phyloP scores from a whole-genome alignment of 2,797 vertebrate genomes.

The Cercopithecus mitis region DNA sequence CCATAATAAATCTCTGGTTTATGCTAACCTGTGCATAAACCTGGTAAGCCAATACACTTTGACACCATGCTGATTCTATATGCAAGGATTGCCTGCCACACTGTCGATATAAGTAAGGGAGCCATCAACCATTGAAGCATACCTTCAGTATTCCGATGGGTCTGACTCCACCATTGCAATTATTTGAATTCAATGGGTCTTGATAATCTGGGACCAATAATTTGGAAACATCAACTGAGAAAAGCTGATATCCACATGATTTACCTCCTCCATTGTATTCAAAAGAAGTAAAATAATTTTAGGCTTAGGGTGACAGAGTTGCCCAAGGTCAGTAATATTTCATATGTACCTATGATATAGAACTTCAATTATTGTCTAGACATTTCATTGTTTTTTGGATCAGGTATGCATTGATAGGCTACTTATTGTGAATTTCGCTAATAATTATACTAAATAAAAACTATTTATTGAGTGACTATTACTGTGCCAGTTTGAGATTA shows the following conservation, averaged over 20 bases:
- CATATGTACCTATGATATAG: neutral
- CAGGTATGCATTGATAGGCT: neutral
- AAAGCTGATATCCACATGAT: neutral
- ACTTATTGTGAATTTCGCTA: neutral
- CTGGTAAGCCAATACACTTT: neutral
- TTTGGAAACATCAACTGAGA: neutral
- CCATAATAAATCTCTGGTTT: conserved; percentile 53
- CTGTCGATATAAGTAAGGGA: neutral
- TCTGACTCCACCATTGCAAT: neutral
- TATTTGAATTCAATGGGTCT: neutral
- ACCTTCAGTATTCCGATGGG: neutral
- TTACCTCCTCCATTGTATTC: neutral
- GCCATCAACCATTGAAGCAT: neutral
- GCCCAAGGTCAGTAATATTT: neutral
- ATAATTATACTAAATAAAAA: neutral
- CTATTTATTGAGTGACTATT: neutral
- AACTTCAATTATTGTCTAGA: neutral
- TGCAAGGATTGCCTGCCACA: neutral
- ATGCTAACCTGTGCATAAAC: conserved; percentile 36
- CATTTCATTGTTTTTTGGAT: neutral
- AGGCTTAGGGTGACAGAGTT: neutral
- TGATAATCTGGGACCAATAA: neutral
- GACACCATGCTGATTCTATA: neutral
- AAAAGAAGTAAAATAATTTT: neutral
- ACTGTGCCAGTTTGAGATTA: neutral